These are phyloP conservation scores for Alexandromys oeconomus DNA, from an alignment of 2,797 vertebrate genomes.

Conservation along the genomic window DNA sequence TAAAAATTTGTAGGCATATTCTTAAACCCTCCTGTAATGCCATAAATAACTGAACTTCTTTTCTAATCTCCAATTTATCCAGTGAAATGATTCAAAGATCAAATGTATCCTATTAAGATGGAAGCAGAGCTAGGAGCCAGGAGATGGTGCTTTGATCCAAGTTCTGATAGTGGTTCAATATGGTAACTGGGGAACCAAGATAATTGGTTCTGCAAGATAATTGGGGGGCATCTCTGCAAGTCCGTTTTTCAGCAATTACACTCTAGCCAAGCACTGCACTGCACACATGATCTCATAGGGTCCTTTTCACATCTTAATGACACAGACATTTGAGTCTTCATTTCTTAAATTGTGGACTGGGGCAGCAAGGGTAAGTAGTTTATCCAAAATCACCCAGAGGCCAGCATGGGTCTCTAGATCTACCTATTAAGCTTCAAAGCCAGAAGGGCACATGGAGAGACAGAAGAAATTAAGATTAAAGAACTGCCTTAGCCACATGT, in stretches of 20 bases:
- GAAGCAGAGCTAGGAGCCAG: slow-evolving; percentile 25
- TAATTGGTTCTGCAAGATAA: slow-evolving; percentile 39
- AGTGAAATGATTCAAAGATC: slow-evolving; percentile 50
- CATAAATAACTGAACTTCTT: slow-evolving; percentile 54
- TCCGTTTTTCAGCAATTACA: neutral
- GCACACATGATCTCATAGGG: neutral
- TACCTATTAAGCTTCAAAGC: neutral
- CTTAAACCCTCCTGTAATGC: neutral
- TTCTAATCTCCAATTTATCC: slow-evolving; percentile 45
- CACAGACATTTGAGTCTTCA: neutral
- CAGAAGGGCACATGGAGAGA: neutral
- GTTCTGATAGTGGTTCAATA: slow-evolving; percentile 21
- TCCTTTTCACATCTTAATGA: neutral
- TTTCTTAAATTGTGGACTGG: slow-evolving; percentile 8
- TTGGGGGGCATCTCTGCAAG: neutral
- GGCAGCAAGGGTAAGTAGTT: neutral
- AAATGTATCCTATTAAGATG: slow-evolving; percentile 47
- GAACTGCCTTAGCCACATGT: neutral
- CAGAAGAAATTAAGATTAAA: neutral
- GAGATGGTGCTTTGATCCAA: slow-evolving; percentile 50
- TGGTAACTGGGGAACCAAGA: slow-evolving; percentile 43
- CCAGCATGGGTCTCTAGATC: neutral
- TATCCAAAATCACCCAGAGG: neutral
- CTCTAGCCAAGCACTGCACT: neutral
- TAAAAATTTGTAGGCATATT: neutral